These are phyloP conservation scores for Tautogolabrus adspersus DNA, from an alignment of 2,113 vertebrate species.

Conservation along the genomic window DNA sequence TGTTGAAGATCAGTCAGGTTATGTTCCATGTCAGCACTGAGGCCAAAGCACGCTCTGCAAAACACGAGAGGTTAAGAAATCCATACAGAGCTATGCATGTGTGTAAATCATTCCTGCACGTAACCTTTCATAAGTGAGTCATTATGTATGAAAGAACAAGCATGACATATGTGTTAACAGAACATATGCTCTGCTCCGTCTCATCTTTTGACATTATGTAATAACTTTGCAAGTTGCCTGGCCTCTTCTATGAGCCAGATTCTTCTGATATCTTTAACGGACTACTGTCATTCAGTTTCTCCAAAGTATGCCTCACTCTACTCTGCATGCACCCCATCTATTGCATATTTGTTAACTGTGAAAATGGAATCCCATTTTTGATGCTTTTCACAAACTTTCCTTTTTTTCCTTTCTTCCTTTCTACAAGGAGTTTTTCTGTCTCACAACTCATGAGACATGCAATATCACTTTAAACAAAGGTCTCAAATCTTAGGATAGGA, in stretches of 20 bases:
- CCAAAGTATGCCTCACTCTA: not conserved
- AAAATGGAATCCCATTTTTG: not conserved
- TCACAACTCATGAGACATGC: too few relatives aligned
- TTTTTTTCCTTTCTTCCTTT: too few relatives aligned
- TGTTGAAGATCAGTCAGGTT: conserved; percentile 80
- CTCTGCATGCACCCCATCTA: not conserved
- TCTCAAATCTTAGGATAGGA: not conserved
- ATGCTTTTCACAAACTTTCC: too few relatives aligned
- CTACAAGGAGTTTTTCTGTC: too few relatives aligned
- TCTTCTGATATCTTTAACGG: not conserved
- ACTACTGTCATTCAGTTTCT: not conserved
- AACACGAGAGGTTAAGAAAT: conserved; percentile 59
- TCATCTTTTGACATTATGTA: not conserved
- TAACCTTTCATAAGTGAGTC: conserved; percentile 61
- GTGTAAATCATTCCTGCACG: conserved; percentile 70
- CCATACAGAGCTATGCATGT: conserved; percentile 1
- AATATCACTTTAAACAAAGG: not conserved
- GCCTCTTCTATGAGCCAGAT: not conserved
- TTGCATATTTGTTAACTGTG: not conserved
- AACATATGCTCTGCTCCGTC: not conserved
- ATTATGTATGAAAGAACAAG: conserved; percentile 57
- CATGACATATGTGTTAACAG: conserved; percentile 35
- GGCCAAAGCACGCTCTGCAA: conserved; percentile 86
- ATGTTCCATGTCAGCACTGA: conserved; percentile 87
- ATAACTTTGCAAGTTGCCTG: not conserved